These are phyloP conservation scores for Sceloporus tristichus DNA, from an alignment of 2,113 vertebrate genomes.

Conservation along the genomic window DNA sequence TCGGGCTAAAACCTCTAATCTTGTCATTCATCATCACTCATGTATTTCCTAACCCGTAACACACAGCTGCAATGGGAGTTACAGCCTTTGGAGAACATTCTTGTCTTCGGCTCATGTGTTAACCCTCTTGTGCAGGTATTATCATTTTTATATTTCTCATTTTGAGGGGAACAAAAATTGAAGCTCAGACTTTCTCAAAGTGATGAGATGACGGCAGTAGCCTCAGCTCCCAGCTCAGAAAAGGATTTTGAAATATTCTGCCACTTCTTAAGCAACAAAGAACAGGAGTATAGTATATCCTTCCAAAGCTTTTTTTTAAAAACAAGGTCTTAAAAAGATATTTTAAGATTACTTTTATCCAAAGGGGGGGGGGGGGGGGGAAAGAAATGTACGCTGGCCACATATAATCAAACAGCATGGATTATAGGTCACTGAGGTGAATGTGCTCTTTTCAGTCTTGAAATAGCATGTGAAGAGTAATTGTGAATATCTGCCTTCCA, in stretches of 20 bases:
- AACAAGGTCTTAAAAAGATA: conserved; percentile 36
- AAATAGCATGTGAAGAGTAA: conserved; percentile 43
- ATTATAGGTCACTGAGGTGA: conserved; percentile 54
- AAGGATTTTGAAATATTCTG: conserved; percentile 17
- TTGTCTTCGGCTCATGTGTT: conserved; percentile 26
- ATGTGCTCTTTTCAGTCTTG: conserved; percentile 54
- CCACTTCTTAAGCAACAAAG: conserved; percentile 40
- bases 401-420: conserved; percentile 24
- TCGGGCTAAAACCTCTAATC: conserved; percentile 26
- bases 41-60: conserved; percentile 6
- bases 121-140: conserved; percentile 19
- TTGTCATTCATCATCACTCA: background rate
- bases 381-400: background rate
- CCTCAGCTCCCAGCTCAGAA: background rate
- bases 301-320: conserved; percentile 24
- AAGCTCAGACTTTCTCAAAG: conserved; percentile 25
- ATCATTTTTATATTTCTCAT: conserved; percentile 43
- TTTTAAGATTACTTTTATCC: conserved; percentile 49
- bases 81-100: conserved; percentile 9
- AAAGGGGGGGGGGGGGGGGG: background rate
- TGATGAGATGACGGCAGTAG: background rate
- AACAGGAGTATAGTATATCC: background rate
- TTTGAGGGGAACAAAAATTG: background rate
- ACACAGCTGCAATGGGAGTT: conserved; percentile 33
- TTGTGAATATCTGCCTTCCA: conserved; percentile 54